phyloP scores from a whole-genome alignment of 2,113 vertebrate species.

The Petroica traversi region DNA sequence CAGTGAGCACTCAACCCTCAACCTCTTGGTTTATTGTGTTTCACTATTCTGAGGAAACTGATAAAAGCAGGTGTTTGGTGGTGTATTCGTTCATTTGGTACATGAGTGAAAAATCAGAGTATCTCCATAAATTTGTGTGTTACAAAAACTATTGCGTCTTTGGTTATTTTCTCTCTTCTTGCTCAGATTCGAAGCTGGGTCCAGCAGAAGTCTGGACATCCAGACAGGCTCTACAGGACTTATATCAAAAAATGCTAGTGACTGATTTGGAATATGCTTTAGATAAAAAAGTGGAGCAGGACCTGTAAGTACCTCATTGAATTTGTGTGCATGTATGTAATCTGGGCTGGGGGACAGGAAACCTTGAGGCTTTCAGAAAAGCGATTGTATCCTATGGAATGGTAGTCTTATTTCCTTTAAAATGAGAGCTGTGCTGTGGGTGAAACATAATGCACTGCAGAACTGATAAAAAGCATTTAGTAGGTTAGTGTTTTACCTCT shows the following conservation, averaged over 20 bases:
- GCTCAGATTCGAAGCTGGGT: constrained; percentile 91
- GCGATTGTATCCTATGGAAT: background rate
- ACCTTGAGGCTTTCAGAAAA: background rate
- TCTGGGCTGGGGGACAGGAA: background rate
- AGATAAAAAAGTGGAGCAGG: constrained; percentile 99
- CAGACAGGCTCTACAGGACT: constrained; percentile 95
- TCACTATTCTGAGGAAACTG: background rate
- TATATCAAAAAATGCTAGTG: constrained; percentile 99
- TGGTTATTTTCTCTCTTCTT: background rate
- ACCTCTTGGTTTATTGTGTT: too few species aligned
- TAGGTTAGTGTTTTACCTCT: background rate
- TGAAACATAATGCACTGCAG: background rate
- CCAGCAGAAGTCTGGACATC: constrained; percentile 98
- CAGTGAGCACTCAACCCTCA: background rate
- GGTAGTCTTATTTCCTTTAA: background rate
- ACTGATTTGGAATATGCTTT: constrained; percentile 97
- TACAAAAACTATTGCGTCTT: background rate
- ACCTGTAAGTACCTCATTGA: constrained; percentile 86
- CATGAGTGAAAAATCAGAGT: background rate
- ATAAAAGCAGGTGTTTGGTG: background rate
- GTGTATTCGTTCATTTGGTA: background rate
- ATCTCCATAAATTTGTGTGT: background rate
- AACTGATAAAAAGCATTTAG: background rate
- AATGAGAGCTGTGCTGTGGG: background rate
- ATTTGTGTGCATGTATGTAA: background rate